Base-by-base conservation (phyloP, 2,113 vertebrate species). In the Perca schrenkii region DNA sequence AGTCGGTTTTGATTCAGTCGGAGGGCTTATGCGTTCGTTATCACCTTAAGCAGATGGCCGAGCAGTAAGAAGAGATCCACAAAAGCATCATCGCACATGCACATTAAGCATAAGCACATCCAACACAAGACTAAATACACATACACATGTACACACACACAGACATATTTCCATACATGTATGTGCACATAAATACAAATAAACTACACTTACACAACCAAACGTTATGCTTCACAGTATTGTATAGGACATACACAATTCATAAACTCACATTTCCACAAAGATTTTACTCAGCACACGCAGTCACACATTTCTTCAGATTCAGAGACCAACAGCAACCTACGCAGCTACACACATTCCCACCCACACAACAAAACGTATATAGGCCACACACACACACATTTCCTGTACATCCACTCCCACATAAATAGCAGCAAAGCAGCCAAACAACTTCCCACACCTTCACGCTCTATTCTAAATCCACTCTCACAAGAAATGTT, bases 21-120 rank as follows among this genome's bases (percentile, higher is more conserved):
- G 69, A 56, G 62, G 65, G 62, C 66, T 74, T 62, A 86, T 78
- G 76, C 84, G 87, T 90, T 83, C 84, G 83, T 89, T 90, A 90
- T 91, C 86, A 87, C 69, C 47, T 54, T 1, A 12, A 83, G 80
- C 88, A 89, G 88, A 86, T 84, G 88, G 82, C 58, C n/a, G 72
- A 84, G 79, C 63, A 40, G 63, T 70, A 43, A 81, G 56, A 34
- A 84, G 54, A 60, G 22, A 76, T n/a, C 60, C 54, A 81, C 25
- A 53, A 34, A 73, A 53, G 40, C 67, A 77, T 1, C 6, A 12
- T 15, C 66, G 66, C 19, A 16, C 40, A 64, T 46, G 21, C 60
- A 82, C 15, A 53, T 67, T 34, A 21, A 62, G 4, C 12, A 43
- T 16, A 14, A 7, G 1, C 53, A 71, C n/a, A 22, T 14, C n/a